phyloP scores from a whole-genome alignment of 2,113 vertebrate species.

The Gopherus flavomarginatus region DNA sequence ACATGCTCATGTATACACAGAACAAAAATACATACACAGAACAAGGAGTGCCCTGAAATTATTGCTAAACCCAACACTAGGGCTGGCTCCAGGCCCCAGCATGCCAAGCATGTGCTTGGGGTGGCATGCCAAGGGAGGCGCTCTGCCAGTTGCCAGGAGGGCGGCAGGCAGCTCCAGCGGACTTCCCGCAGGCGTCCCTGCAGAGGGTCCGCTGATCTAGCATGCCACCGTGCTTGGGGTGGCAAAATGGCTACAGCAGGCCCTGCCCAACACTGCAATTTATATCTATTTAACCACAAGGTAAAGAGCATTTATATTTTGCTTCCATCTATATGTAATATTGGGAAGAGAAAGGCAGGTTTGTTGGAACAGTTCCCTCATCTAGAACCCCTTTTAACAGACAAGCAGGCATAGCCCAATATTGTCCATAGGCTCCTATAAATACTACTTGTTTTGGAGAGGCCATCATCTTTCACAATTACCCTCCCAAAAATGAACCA shows the following conservation, averaged over 20 bases:
- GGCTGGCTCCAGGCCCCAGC: too few relatives aligned
- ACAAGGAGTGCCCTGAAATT: background rate
- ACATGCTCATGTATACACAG: background rate
- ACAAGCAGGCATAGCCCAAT: background rate
- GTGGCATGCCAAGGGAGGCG: too few relatives aligned
- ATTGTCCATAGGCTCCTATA: background rate
- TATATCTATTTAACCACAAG: background rate
- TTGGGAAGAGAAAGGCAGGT: background rate
- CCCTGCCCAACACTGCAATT: background rate
- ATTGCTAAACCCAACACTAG: background rate
- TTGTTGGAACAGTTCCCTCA: background rate
- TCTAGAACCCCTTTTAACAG: background rate
- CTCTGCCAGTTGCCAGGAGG: too few relatives aligned
- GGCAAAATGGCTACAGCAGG: too few relatives aligned
- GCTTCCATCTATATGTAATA: background rate
- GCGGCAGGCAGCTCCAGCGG: too few relatives aligned
- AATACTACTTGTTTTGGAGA: too few relatives aligned
- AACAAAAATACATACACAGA: background rate
- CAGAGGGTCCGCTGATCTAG: too few relatives aligned
- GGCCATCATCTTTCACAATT: too few relatives aligned
- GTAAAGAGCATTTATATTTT: fast-evolving
- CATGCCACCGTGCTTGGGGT: too few relatives aligned
- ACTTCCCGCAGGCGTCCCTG: too few relatives aligned
- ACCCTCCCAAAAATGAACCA: too few relatives aligned
- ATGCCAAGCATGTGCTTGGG: too few relatives aligned